These are phyloP conservation scores for Heliothis peltigera DNA, from an alignment of 2,888 invertebrate species.

Conservation along the genomic window DNA sequence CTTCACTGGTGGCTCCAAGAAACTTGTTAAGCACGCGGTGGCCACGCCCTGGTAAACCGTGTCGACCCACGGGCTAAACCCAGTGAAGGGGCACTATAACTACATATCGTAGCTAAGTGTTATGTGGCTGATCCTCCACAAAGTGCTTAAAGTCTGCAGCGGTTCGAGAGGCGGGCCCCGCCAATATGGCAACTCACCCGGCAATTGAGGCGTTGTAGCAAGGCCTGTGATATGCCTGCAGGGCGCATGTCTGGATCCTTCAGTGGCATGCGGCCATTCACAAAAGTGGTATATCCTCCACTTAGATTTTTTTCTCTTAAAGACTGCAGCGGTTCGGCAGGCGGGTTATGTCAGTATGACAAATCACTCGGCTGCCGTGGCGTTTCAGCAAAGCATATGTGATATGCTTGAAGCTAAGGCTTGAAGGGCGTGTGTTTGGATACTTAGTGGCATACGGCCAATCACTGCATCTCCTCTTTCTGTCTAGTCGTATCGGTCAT, in stretches of 20 bases:
- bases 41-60: neutral
- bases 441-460: too few relatives aligned
- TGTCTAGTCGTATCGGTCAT: too few relatives aligned
- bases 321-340: too few relatives aligned
- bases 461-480: too few relatives aligned
- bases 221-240: too few relatives aligned
- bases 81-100: neutral
- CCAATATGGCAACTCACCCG: neutral
- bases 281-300: neutral
- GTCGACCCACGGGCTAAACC: conserved; percentile 4
- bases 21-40: neutral
- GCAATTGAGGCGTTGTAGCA: neutral
- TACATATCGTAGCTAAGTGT: too few relatives aligned
- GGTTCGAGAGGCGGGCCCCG: neutral
- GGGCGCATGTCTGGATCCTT: neutral
- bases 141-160: neutral
- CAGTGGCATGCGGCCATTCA: neutral
- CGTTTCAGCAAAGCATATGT: too few relatives aligned
- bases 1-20: neutral
- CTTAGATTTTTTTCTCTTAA: too few relatives aligned
- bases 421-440: too few relatives aligned
- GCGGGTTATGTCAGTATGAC: too few relatives aligned
- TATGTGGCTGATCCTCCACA: neutral
- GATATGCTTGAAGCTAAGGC: too few relatives aligned
- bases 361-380: too few relatives aligned